Percentiles rank a stretch among this genome's conserved stretches.
Evolutionary conservation across 2,888 invertebrate genomes (phyloP).

Genomic region (Phengaris arion): DNA sequence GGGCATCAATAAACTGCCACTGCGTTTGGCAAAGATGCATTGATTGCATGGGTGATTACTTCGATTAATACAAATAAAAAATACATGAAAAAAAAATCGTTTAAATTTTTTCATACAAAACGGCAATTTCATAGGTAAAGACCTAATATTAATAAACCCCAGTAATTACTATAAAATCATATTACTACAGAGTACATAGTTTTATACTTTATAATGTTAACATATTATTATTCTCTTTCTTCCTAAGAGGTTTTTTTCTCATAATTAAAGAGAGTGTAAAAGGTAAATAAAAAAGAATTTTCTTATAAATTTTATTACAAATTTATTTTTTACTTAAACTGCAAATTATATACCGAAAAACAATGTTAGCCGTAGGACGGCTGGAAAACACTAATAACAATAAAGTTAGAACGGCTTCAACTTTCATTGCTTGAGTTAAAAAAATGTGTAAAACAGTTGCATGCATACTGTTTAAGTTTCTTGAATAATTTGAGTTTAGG

Average conservation of each 20-base stretch:
- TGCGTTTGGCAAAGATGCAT: too few relatives aligned
- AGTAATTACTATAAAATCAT: too few relatives aligned
- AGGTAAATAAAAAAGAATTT: constrained; percentile 44
- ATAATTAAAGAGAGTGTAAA: background rate
- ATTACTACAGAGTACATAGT: too few relatives aligned
- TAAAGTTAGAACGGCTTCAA: constrained; percentile 35
- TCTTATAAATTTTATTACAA: constrained; percentile 78
- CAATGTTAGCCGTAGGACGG: constrained; percentile 57
- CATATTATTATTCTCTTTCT: background rate
- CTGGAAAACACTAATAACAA: constrained; percentile 61
- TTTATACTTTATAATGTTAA: too few relatives aligned
- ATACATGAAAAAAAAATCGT: too few relatives aligned
- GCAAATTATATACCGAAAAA: constrained; percentile 74
- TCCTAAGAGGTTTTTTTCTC: background rate
- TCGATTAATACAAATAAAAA: too few relatives aligned
- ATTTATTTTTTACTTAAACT: constrained; percentile 71
- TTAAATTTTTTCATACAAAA: too few relatives aligned
- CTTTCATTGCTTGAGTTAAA: background rate
- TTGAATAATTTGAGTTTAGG: background rate
- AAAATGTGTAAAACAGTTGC: background rate
- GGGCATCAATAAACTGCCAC: too few relatives aligned
- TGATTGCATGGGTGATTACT: too few relatives aligned
- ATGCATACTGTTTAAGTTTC: background rate
- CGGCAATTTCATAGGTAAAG: too few relatives aligned
- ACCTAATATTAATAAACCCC: too few relatives aligned